Base-by-base conservation (phyloP, 2,797 vertebrate species). In the Gambusia yucatana region DNA sequence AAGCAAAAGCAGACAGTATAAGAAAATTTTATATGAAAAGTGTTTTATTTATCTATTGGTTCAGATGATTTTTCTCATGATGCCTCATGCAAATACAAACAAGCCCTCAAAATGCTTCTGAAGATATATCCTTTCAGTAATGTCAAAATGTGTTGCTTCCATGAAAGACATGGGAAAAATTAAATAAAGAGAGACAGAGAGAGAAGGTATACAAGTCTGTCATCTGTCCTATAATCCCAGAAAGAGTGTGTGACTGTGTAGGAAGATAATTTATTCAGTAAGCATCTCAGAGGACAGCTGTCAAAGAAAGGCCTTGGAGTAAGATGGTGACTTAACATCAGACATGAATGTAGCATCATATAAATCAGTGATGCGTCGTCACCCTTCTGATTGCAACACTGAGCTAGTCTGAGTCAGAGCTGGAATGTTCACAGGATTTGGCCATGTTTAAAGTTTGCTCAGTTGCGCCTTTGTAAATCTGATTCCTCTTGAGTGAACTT, bases 231-330 rank as follows among this genome's bases (percentile, higher is more conserved):
- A 82, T 89, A 90, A 87, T 91, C 82, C 74, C 80, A 75, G 82
- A 86, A 92, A 92, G 90, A 89, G 89, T 78, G 87, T 63, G 86
- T 44, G 87, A 86, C 78, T 88, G 84, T 84, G 82, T 77, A 33
- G 46, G 76, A 55, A 73, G 85, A 84, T 94, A 73, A 93, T 93
- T 88, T 91, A 94, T 94, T 93, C 85, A 80, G 72, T 13, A 69
- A 89, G 73, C 84, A 77, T 85, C 89, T 88, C 77, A 82, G 84
- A 84, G 87, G 88, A 88, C 78, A 81, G 75, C 81, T 65, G 39
- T 89, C 90, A 85, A 75, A 79, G 71, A 85, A 82, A 89, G 84
- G 91, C 82, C 91, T 88, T 69, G 72, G 79, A 83, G 79, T 82
- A 69, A 83, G 84, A 86, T 79, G 59, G 82, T 86, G 84, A 90